These are phyloP conservation scores for Agraylea sexmaculata DNA, from an alignment of 1,140 invertebrate species.

Conservation along the genomic window DNA sequence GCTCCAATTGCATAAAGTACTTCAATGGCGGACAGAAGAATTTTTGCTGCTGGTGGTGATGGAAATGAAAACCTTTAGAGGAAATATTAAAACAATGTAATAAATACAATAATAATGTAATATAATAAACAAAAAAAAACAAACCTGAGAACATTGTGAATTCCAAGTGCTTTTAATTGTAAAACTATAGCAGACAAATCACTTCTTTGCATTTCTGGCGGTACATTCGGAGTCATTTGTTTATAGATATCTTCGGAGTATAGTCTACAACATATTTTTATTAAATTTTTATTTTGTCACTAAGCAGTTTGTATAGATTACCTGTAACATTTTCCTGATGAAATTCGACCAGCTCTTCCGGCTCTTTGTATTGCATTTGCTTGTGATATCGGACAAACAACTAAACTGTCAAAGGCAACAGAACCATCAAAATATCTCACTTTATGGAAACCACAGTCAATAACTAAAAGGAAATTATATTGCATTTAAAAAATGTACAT, in stretches of 20 bases:
- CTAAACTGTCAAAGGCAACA: slow-evolving; percentile 73
- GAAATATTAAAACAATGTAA: slow-evolving; percentile 8
- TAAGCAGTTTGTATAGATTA: too few species aligned
- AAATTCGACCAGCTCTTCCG: slow-evolving; percentile 78
- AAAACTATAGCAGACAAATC: slow-evolving; percentile 78
- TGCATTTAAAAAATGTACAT: too few species aligned
- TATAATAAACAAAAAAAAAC: slow-evolving; percentile 2
- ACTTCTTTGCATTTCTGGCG: slow-evolving; percentile 88
- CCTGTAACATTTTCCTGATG: slow-evolving; percentile 73
- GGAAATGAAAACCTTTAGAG: slow-evolving; percentile 63
- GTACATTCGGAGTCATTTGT: slow-evolving; percentile 54
- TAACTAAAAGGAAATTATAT: slow-evolving; percentile 50
- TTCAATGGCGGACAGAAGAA: slow-evolving; percentile 77
- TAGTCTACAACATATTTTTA: slow-evolving; percentile 38
- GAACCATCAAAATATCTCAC: slow-evolving; percentile 78
- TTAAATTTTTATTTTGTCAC: too few species aligned
- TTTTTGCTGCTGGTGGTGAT: slow-evolving; percentile 78
- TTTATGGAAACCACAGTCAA: slow-evolving; percentile 97
- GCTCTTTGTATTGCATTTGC: slow-evolving; percentile 86
- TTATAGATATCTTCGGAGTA: slow-evolving; percentile 70
- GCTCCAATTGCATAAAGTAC: slow-evolving; percentile 76
- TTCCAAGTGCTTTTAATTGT: slow-evolving; percentile 90
- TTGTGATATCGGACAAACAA: slow-evolving; percentile 75
- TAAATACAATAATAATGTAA: background rate
- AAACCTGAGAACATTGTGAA: slow-evolving; percentile 68